Percentiles rank a stretch among this genome's conserved stretches.
Evolutionary conservation across 2,113 vertebrate species (phyloP).

Genomic region (Ibidorhyncha struthersii): DNA sequence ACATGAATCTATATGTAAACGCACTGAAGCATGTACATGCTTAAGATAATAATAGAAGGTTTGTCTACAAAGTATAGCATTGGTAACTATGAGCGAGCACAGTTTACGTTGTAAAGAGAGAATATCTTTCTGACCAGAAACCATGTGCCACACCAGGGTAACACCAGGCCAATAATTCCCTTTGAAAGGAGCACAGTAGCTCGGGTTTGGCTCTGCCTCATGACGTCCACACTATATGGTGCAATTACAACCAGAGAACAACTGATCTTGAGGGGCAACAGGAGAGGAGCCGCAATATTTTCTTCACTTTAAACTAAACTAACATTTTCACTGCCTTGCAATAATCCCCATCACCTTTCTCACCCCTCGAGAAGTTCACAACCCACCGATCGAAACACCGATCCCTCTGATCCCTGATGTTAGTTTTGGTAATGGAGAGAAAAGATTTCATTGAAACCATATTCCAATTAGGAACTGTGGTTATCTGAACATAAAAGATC

Average conservation of each 20-base stretch:
- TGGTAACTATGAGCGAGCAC: background rate
- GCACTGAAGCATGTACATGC: background rate
- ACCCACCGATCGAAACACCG: background rate
- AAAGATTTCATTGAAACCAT: background rate
- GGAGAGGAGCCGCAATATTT: background rate
- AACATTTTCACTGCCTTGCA: background rate
- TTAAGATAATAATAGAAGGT: background rate
- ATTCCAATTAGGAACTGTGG: background rate
- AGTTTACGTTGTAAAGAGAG: background rate
- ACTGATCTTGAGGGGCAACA: background rate
- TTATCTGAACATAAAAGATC: background rate
- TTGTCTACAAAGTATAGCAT: background rate
- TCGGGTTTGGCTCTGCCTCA: background rate
- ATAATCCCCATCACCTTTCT: background rate
- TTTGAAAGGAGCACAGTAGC: background rate
- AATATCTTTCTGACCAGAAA: background rate
- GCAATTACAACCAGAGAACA: background rate
- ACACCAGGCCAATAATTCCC: background rate
- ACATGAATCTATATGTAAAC: background rate
- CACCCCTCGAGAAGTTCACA: background rate
- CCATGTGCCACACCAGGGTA: background rate
- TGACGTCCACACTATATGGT: rapidly evolving
- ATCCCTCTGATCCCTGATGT: background rate
- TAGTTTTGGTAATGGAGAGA: background rate
- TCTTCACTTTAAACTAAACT: background rate